phyloP scores from a whole-genome alignment of 2,888 invertebrate genomes.

The Petrolisthes manimaculis region DNA sequence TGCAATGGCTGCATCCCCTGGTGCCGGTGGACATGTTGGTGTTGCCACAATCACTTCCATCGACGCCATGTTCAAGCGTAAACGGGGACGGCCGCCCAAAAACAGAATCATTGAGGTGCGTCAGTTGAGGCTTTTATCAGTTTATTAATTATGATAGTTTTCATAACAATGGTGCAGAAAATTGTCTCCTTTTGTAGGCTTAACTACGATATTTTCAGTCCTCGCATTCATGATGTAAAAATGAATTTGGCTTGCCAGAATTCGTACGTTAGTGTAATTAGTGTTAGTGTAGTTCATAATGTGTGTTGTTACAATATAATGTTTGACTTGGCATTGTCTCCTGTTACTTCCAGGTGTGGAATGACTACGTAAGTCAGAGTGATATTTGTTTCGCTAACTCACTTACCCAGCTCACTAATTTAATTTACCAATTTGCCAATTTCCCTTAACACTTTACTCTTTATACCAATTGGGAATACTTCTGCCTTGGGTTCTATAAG shows the following conservation, averaged over 20 bases:
- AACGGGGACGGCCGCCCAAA: slow-evolving; percentile 96
- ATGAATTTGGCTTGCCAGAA: background rate
- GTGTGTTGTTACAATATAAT: too few species aligned
- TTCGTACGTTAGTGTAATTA: slow-evolving; percentile 5
- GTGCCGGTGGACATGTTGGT: slow-evolving; percentile 70
- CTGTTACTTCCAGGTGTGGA: slow-evolving; percentile 76
- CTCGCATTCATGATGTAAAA: too few species aligned
- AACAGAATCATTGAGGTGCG: slow-evolving; percentile 86
- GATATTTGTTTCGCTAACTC: slow-evolving; percentile 45
- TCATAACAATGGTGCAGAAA: background rate
- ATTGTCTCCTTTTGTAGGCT: too few species aligned
- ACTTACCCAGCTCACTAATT: slow-evolving; percentile 36
- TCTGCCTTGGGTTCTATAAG: too few species aligned
- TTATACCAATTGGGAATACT: background rate
- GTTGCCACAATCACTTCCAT: slow-evolving; percentile 79
- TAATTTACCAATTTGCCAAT: background rate
- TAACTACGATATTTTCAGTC: too few species aligned
- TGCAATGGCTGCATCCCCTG: slow-evolving; percentile 49
- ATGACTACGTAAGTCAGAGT: slow-evolving; percentile 78
- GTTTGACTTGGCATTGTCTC: background rate
- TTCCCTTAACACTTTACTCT: background rate
- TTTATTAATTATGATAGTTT: too few species aligned
- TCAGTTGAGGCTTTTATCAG: background rate
- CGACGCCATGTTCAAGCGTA: slow-evolving; percentile 92
- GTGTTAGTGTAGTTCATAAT: too few species aligned